A percentile compares a stretch with the other conserved stretches of the same genome.
Conservation (phyloP, 2,113 vertebrate species). For the Lophotis ruficrista region DNA sequence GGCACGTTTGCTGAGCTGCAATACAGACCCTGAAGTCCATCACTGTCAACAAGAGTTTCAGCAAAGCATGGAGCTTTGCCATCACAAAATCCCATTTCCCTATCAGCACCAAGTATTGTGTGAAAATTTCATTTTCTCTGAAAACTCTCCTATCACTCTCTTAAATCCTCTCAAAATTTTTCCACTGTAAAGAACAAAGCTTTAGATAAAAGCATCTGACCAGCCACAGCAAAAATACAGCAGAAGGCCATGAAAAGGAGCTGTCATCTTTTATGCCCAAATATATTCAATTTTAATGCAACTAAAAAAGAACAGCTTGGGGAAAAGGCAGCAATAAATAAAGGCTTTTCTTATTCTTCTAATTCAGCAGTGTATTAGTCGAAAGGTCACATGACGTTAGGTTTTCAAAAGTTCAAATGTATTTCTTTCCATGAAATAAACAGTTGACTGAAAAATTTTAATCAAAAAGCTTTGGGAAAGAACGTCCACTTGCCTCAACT, state of each 20-base stretch:
- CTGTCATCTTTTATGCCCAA: conserved; percentile 20
- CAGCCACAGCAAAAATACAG: conserved; percentile 22
- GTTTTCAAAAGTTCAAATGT: background rate
- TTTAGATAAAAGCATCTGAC: conserved; percentile 38
- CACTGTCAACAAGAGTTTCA: background rate
- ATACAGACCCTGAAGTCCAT: background rate
- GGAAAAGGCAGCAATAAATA: background rate
- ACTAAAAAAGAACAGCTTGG: background rate
- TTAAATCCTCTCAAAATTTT: background rate
- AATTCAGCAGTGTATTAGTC: background rate
- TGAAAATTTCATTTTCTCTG: background rate
- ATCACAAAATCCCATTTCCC: background rate
- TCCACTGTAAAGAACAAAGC: conserved; percentile 7
- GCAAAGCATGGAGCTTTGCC: background rate
- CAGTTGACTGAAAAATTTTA: background rate
- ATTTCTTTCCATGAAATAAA: background rate
- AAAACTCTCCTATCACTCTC: background rate
- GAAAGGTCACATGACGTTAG: background rate
- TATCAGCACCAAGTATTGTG: background rate
- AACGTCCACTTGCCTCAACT: background rate
- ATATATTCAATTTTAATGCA: conserved; percentile 21
- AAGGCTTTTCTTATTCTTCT: background rate
- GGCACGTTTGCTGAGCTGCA: background rate
- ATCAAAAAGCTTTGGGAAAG: background rate
- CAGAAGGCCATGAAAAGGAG: conserved; percentile 17